These are phyloP conservation scores for Rhinichthys klamathensis DNA, from an alignment of 2,113 vertebrate genomes.

Conservation along the genomic window DNA sequence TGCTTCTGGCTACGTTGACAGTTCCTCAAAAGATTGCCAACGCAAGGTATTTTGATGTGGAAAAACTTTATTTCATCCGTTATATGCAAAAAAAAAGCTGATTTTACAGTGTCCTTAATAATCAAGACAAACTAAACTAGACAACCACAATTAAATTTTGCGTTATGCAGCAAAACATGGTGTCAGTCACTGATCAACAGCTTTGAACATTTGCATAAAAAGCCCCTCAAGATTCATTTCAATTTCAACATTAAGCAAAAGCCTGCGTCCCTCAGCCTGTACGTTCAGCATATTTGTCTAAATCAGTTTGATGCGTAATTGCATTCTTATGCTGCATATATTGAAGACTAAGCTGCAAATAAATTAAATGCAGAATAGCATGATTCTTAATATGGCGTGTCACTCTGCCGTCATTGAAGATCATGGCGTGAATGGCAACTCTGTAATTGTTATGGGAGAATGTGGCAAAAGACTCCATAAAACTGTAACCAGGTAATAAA, in stretches of 20 bases:
- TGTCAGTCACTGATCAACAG: slow-evolving; percentile 8
- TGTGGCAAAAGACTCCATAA: slow-evolving; percentile 31
- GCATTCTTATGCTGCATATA: background rate
- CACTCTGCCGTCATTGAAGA: background rate
- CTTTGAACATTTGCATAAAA: slow-evolving; percentile 1
- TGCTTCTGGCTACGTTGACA: background rate
- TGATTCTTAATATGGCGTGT: background rate
- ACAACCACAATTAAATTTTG: background rate
- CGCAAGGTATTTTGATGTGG: background rate
- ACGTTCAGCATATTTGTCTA: background rate
- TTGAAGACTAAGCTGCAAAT: background rate
- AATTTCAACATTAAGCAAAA: slow-evolving; percentile 4
- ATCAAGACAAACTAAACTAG: background rate
- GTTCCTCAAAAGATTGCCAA: background rate
- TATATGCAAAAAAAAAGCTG: background rate
- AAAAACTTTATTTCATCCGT: background rate
- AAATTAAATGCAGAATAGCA: background rate
- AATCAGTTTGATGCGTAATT: slow-evolving; percentile 7
- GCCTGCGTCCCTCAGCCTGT: slow-evolving; percentile 5
- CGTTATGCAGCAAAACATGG: background rate
- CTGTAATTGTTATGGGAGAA: slow-evolving; percentile 38
- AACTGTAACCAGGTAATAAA: slow-evolving; percentile 35
- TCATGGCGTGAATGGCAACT: slow-evolving; percentile 42
- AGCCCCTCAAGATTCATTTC: background rate
- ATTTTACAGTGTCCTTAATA: background rate